These are phyloP conservation scores for Tachystola acroxantha DNA, from an alignment of 2,888 invertebrate genomes.

Conservation along the genomic window DNA sequence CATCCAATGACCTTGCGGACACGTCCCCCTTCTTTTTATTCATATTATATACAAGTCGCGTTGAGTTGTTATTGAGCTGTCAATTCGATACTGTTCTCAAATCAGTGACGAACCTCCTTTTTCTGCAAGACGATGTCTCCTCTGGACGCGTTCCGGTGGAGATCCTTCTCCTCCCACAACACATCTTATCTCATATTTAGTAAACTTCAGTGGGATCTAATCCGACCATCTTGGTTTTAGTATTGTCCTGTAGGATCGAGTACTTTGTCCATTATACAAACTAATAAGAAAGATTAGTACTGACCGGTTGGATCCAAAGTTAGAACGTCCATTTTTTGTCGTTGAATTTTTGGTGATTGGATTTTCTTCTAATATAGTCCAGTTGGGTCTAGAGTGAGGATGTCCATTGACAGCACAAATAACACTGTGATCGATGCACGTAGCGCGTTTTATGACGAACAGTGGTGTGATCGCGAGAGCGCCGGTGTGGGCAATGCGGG, in stretches of 20 bases:
- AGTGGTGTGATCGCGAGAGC: slow-evolving; percentile 46
- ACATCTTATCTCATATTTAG: slow-evolving; percentile 60
- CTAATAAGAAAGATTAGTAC: slow-evolving; percentile 45
- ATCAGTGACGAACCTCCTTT: slow-evolving; percentile 50
- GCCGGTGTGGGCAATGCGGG: slow-evolving; percentile 61
- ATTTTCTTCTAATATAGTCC: slow-evolving; percentile 55
- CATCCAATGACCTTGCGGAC: slow-evolving; percentile 63
- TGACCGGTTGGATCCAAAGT: slow-evolving; percentile 67
- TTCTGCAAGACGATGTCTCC: slow-evolving; percentile 70
- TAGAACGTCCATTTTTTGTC: slow-evolving; percentile 54
- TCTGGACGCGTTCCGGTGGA: slow-evolving; percentile 61
- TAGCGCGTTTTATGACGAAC: slow-evolving; percentile 30
- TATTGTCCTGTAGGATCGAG: slow-evolving; percentile 67
- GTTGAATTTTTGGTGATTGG: slow-evolving; percentile 14
- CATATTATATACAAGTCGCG: slow-evolving; percentile 61
- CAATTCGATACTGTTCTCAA: slow-evolving; percentile 22
- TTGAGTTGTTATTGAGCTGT: slow-evolving; percentile 39
- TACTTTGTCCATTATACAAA: slow-evolving; percentile 39
- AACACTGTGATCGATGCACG: no score
- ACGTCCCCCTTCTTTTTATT: slow-evolving; percentile 50
- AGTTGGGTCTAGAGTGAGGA: slow-evolving; percentile 65
- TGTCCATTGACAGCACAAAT: slow-evolving; percentile 65
- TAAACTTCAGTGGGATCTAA: slow-evolving; percentile 70
- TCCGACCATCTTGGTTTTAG: slow-evolving; percentile 53
- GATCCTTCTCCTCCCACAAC: slow-evolving; percentile 67